phyloP scores from a whole-genome alignment of 2,113 vertebrate genomes.

The Picathartes gymnocephalus region DNA sequence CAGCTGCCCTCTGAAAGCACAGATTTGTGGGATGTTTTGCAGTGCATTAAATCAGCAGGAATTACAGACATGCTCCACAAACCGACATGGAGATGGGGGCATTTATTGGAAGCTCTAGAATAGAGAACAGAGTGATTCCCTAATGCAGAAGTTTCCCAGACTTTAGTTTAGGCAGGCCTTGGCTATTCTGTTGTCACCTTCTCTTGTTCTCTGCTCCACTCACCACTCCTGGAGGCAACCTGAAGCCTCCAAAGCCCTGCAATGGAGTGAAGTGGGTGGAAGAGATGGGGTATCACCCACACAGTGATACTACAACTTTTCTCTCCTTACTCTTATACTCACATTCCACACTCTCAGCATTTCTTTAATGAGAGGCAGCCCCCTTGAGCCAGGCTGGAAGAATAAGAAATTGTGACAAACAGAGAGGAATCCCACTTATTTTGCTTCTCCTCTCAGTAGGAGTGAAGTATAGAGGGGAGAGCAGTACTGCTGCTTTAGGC shows the following conservation, averaged over 20 bases:
- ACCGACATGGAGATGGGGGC: neutral
- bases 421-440: neutral
- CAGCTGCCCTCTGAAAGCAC: neutral
- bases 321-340: neutral
- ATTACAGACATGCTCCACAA: neutral
- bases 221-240: neutral
- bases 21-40: neutral
- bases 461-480: neutral
- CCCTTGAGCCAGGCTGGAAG: neutral
- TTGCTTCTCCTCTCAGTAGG: neutral
- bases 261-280: fast-evolving
- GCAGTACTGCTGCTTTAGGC: neutral
- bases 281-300: neutral
- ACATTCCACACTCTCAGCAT: neutral
- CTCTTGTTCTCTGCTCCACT: neutral
- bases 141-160: neutral
- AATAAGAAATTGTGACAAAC: neutral
- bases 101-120: neutral
- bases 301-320: neutral
- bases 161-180: neutral
- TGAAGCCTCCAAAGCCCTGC: neutral
- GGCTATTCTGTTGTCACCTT: neutral
- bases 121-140: neutral
- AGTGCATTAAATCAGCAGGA: neutral
- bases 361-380: neutral